Evolutionary conservation across 2,113 vertebrate genomes (phyloP).

Genomic region (Callospermophilus lateralis): DNA sequence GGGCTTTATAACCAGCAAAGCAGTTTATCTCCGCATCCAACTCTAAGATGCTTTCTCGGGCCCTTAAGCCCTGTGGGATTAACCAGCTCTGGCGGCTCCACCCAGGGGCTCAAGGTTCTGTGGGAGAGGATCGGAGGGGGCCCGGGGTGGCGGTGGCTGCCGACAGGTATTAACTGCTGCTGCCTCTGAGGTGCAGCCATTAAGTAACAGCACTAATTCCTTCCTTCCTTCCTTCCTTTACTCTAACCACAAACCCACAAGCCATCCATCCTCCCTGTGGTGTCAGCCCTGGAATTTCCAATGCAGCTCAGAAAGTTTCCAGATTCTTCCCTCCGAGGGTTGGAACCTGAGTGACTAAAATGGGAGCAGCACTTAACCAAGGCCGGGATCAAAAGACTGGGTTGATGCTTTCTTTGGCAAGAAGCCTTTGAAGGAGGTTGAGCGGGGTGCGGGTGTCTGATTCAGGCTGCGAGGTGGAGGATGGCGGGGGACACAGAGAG

Average conservation of each 20-base stretch:
- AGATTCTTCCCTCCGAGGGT: constrained; percentile 44
- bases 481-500: background rate
- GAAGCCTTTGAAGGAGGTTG: background rate
- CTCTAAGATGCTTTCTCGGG: background rate
- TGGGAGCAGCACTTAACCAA: background rate
- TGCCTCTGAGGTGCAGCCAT: background rate
- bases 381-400: background rate
- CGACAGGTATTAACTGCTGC: background rate
- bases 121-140: fast-evolving
- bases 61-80: constrained; percentile 46
- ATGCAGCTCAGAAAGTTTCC: background rate
- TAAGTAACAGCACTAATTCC: background rate
- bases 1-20: constrained; percentile 1
- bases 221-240: background rate
- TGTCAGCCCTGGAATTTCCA: background rate
- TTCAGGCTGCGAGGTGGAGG: background rate
- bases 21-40: constrained; percentile 57
- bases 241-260: background rate
- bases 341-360: background rate
- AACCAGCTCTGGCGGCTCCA: background rate
- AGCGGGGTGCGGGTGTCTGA: background rate
- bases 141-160: fast-evolving
- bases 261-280: background rate
- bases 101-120: background rate
- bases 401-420: background rate